Evolutionary conservation across 2,888 invertebrate species (phyloP).

Genomic region (Caenorhabditis sp.): DNA sequence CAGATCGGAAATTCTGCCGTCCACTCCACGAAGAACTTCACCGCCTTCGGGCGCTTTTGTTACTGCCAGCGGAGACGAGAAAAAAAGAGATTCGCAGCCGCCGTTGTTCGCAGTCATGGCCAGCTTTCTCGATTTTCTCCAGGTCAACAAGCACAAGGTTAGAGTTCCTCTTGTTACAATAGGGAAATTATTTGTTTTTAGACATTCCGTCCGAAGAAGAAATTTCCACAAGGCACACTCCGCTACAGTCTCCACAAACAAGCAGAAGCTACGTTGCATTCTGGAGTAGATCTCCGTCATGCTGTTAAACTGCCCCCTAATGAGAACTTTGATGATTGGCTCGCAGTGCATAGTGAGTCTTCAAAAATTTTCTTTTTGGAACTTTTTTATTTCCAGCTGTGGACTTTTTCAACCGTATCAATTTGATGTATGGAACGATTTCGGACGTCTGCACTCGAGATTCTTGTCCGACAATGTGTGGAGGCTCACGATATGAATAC

Average conservation of each 20-base stretch:
- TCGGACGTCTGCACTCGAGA: slow-evolving; percentile 90
- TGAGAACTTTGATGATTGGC: slow-evolving; percentile 93
- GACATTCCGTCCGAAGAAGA: slow-evolving; percentile 94
- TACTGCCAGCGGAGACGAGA: slow-evolving; percentile 47
- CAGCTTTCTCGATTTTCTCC: slow-evolving; percentile 82
- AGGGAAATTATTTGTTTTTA: slow-evolving; percentile 83
- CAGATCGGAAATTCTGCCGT: slow-evolving; percentile 61
- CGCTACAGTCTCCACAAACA: slow-evolving; percentile 93
- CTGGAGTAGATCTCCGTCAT: slow-evolving; percentile 90
- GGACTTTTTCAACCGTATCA: slow-evolving; percentile 95
- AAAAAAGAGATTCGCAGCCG: slow-evolving; percentile 37
- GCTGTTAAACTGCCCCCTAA: slow-evolving; percentile 90
- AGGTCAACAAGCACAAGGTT: slow-evolving; percentile 83
- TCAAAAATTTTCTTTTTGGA: neutral
- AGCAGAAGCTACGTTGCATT: slow-evolving; percentile 91
- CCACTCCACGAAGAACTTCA: slow-evolving; percentile 53
- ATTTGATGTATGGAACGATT: slow-evolving; percentile 92
- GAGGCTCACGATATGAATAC: slow-evolving; percentile 92
- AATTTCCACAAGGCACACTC: slow-evolving; percentile 91
- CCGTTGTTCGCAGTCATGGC: slow-evolving; percentile 68
- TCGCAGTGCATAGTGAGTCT: slow-evolving; percentile 92
- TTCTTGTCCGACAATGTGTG: slow-evolving; percentile 93
- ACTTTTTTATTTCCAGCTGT: slow-evolving; percentile 87
- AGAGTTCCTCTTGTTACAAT: slow-evolving; percentile 5
- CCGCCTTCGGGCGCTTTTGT: slow-evolving; percentile 53